Base-by-base conservation (phyloP, 2,797 vertebrate species). In the Pterois miles region DNA sequence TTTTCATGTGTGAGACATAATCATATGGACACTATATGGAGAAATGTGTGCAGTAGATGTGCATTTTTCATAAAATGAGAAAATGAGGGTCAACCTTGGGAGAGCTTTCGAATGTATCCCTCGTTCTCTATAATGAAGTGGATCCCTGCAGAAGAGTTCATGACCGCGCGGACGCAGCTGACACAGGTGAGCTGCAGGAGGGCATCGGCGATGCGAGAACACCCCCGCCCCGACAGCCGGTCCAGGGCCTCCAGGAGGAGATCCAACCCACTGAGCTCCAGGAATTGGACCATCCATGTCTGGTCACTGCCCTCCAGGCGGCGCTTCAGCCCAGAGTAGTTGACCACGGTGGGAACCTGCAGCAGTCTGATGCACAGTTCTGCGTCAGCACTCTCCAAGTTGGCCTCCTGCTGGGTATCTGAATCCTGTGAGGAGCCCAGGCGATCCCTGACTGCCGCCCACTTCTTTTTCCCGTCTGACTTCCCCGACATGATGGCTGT, bases 181-280 rank as follows among this genome's bases (percentile, higher is more conserved):
- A 99, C 95, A 10, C 98, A 99, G 20, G 98, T 99, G 89, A 99
- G 98, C 91, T 99, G 98, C 68, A 99, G 96, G 27, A 99, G 95
- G 23, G 98, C 97, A 3, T 99, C 98, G 0, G 97, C 92, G 5
- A 99, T 99, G 58, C 97, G 96, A 4, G 97, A 96, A 77, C 98
- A 98, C 0, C 98, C 97, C 2, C 97, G 94, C 2, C 98, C 98
- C 0, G 98, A 99, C 36, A 99, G 95, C 56, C 97, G 95, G 50
- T 98, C 97, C 92, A 99, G 92, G 3, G 98, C 98, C 90, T 99
- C 98, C 69, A 99, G 94, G 48, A 99, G 96, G 73, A 99, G 96
- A 71, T 99, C 98, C 85, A 99, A 91, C 27, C 98, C 98, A 0
- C 96, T 96, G 63, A 99, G 95, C 91, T 99, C 98, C 94, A 99